These are phyloP conservation scores for Ormyrus labotus DNA, from an alignment of 2,888 invertebrate genomes.

Conservation along the genomic window DNA sequence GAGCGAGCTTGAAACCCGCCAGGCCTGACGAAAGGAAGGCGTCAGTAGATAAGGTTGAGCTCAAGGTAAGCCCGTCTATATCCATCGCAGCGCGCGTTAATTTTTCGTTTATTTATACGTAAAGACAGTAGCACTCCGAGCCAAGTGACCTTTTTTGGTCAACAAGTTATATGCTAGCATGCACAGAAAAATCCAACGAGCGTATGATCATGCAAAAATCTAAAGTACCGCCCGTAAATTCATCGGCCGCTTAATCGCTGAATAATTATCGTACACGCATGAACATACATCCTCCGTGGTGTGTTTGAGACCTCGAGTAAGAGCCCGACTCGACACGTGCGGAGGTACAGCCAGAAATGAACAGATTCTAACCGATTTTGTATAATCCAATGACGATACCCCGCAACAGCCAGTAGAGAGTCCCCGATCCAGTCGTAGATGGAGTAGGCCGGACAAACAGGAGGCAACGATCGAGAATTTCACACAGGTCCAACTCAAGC, in stretches of 20 bases:
- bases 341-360: too few relatives aligned
- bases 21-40: constrained; percentile 69
- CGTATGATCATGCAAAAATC: background rate
- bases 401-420: constrained; percentile 68
- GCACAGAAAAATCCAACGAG: constrained; percentile 14
- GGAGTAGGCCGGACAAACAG: constrained; percentile 62
- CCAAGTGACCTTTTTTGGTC: constrained; percentile 37
- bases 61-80: constrained; percentile 73
- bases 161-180: constrained; percentile 18
- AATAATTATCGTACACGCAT: too few relatives aligned
- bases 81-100: constrained; percentile 15
- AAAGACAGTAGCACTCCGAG: constrained; percentile 19
- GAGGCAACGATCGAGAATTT: constrained; percentile 79
- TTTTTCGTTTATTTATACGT: constrained; percentile 40
- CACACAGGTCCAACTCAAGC: constrained; percentile 80
- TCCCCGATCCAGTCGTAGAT: constrained; percentile 49
- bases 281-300: too few relatives aligned
- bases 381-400: constrained; percentile 44
- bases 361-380: constrained; percentile 13
- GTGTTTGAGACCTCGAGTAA: too few relatives aligned
- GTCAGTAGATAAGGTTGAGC: constrained; percentile 71
- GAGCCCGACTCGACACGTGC: too few relatives aligned
- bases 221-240: too few relatives aligned
- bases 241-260: too few relatives aligned
- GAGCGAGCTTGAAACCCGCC: constrained; percentile 47